Evolutionary conservation across 1,140 invertebrate genomes (phyloP).

Genomic region (Drosophila triauraria): DNA sequence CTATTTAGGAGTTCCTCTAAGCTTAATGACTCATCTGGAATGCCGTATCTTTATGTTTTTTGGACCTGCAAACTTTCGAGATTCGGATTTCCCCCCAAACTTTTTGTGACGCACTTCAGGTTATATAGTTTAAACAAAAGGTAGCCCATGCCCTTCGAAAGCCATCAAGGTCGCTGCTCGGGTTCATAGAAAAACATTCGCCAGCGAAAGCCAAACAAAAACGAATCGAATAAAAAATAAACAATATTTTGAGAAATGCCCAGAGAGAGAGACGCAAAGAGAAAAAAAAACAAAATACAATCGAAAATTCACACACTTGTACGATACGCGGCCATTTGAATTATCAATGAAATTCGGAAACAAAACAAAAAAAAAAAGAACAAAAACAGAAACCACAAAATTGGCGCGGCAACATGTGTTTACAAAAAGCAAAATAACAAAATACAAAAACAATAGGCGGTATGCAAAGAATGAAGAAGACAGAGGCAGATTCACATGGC

Average conservation of each 20-base stretch:
- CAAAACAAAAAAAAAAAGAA: conserved; percentile 59
- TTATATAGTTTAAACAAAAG: conserved; percentile 21
- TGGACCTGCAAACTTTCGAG: neutral
- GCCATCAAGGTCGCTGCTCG: conserved; percentile 28
- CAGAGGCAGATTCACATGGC: conserved; percentile 8
- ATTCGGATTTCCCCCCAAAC: conserved; percentile 6
- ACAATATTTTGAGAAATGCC: conserved; percentile 58
- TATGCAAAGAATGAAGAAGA: conserved; percentile 17
- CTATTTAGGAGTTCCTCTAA: conserved; percentile 8
- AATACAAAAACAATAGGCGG: conserved; percentile 3
- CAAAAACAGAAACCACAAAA: conserved; percentile 53
- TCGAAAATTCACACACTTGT: conserved; percentile 42
- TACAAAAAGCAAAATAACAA: conserved; percentile 12
- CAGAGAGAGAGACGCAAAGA: conserved; percentile 27
- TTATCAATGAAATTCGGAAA: conserved; percentile 78
- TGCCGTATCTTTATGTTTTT: neutral
- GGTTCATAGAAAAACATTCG: conserved; percentile 33
- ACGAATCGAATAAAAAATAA: conserved; percentile 55
- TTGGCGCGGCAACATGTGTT: conserved; percentile 49
- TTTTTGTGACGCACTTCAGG: conserved; percentile 29
- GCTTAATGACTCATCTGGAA: neutral
- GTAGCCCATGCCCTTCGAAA: conserved; percentile 28
- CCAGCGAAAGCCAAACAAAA: conserved; percentile 40
- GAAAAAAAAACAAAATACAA: conserved; percentile 43
- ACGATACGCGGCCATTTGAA: conserved; percentile 54